These are phyloP conservation scores for Cheilosia impressa DNA, from an alignment of 2,888 invertebrate genomes.

Conservation along the genomic window DNA sequence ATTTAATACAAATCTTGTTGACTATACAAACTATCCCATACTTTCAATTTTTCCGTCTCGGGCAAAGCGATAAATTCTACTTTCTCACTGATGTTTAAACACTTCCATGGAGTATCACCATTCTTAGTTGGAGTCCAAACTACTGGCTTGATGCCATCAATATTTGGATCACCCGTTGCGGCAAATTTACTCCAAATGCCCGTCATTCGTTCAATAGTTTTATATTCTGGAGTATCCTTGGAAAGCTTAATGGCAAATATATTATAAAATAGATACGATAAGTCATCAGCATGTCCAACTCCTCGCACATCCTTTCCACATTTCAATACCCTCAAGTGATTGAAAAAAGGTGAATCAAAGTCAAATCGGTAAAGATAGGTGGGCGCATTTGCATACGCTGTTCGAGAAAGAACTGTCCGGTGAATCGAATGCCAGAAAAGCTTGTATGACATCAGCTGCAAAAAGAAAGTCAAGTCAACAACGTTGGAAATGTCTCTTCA, in stretches of 20 bases:
- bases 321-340: constrained; percentile 80
- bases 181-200: constrained; percentile 82
- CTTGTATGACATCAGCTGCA: constrained; percentile 79
- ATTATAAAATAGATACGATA: constrained; percentile 80
- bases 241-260: constrained; percentile 77
- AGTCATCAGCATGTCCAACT: constrained; percentile 82
- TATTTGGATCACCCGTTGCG: constrained; percentile 80
- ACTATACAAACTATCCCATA: constrained; percentile 80
- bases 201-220: constrained; percentile 80
- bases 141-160: constrained; percentile 78
- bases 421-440: constrained; percentile 79
- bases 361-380: constrained; percentile 82
- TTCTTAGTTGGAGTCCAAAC: constrained; percentile 80
- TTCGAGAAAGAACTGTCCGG: constrained; percentile 80
- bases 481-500: neutral
- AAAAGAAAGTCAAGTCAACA: constrained; percentile 4
- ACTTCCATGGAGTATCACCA: constrained; percentile 78
- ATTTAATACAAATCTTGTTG: constrained; percentile 39
- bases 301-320: constrained; percentile 81
- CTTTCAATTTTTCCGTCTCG: constrained; percentile 79
- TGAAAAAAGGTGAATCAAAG: constrained; percentile 81
- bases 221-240: constrained; percentile 80
- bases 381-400: constrained; percentile 79
- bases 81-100: constrained; percentile 81
- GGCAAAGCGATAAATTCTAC: constrained; percentile 80